Evolutionary conservation across 2,888 invertebrate species (phyloP), one percentile per base, ranked within the genome.

Genomic region (Ornithoptera alexandrae): DNA sequence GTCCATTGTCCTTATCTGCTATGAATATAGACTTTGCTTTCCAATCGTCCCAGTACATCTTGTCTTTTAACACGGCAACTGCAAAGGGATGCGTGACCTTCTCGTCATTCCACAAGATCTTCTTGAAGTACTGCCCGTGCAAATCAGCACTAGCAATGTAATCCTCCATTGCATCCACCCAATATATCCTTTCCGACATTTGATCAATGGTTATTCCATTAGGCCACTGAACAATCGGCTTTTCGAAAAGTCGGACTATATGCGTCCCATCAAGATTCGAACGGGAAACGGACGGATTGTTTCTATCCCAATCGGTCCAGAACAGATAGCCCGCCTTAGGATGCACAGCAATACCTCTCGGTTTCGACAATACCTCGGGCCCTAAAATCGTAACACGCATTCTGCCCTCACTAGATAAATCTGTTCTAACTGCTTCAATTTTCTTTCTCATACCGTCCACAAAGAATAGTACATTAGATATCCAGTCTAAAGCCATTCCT

Each of bases 31-130:
- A 94, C 71, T 96, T 95, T 64, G 94, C 94, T 76, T 95, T 96
- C 97, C 97, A 97, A 83, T 98, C 98, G 79, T 97, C 96, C 97
- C 97, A 98, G 80, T 96, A 97, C 93, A 98, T 94, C 76, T 94
- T 94, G 78, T 96, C 96, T 85, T 98, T 98, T 79, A 96, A 95
- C 0, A 98, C 95, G 0, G 96, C 97, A 0, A 98, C 95, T 0
- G 97, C 96, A 81, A 97, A 98, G 7, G 97, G 97, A 93, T 97
- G 97, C 0, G 95, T 94, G 0, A 96, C 95, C 62, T 94, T 93
- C 0, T 94, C 94, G 69, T 94, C 94, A 69, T 95, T 93, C 72
- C 93, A 89, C 17, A 96, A 85, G 10, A 97, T 94, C 77, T 95
- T 95, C 73, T 93, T 94, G 76, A 97, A 95, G 78, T 93, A 88